Conservation (phyloP, 92 coral and sea anemone genomes). For the Palythoa grandiflora region DNA sequence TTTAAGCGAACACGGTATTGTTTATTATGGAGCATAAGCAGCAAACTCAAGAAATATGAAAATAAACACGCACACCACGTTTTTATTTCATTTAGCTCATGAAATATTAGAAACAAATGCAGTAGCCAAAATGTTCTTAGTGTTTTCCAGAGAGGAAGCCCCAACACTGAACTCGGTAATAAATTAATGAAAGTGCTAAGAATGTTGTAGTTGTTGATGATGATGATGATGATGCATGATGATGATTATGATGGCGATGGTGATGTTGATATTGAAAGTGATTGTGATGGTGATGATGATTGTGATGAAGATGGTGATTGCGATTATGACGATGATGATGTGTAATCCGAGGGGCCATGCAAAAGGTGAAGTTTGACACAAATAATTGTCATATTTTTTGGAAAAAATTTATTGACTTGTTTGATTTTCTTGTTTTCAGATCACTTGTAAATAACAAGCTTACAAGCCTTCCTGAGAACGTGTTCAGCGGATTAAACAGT, state of each 20-base stretch:
- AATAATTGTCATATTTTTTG: not conserved
- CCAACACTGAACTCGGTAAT: not conserved
- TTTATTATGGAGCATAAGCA: too few relatives aligned
- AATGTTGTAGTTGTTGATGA: not conserved
- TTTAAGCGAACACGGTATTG: too few relatives aligned
- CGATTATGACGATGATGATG: not conserved
- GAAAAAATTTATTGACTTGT: not conserved
- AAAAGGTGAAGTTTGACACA: not conserved
- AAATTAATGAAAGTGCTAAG: not conserved
- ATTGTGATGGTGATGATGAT: not conserved
- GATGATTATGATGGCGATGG: not conserved
- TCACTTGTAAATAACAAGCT: constrained; percentile 48
- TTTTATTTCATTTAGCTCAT: too few relatives aligned
- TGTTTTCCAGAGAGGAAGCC: too few relatives aligned
- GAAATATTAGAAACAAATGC: too few relatives aligned
- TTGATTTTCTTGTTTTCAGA: constrained; percentile 41
- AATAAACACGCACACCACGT: too few relatives aligned
- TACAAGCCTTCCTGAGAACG: constrained; percentile 43
- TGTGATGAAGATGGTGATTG: not conserved
- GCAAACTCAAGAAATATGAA: too few relatives aligned
- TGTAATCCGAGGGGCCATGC: not conserved
- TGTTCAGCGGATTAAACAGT: constrained; percentile 44
- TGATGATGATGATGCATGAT: not conserved
- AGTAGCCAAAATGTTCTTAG: too few relatives aligned
- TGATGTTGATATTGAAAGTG: not conserved